These are phyloP conservation scores for Himalopsyche tibetana DNA, from an alignment of 2,888 invertebrate species.

Conservation along the genomic window DNA sequence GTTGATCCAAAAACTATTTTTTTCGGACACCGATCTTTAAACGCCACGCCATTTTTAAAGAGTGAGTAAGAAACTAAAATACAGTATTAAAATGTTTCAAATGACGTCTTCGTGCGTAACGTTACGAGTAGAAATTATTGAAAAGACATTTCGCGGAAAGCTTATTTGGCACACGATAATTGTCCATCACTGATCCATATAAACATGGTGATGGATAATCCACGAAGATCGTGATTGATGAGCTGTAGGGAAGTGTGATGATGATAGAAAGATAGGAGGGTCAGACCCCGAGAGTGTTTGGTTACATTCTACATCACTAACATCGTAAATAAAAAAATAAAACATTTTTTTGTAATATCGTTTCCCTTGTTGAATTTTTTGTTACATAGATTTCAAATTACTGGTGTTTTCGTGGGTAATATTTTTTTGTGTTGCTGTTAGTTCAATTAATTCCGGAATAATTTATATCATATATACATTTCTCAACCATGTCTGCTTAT, in stretches of 20 bases:
- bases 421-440: too few relatives aligned
- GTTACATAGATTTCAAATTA: neutral
- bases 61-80: too few relatives aligned
- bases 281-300: conserved; percentile 18
- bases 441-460: too few relatives aligned
- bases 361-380: neutral
- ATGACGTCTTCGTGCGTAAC: too few relatives aligned
- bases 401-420: neutral
- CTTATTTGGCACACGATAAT: neutral
- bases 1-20: too few relatives aligned
- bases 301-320: conserved; percentile 30
- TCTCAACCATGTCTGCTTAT: too few relatives aligned
- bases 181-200: neutral
- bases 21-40: too few relatives aligned
- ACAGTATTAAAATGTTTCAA: too few relatives aligned
- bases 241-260: conserved; percentile 27
- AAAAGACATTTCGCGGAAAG: too few relatives aligned
- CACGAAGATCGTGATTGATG: conserved; percentile 40
- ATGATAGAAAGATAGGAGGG: conserved; percentile 37
- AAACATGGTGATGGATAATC: conserved; percentile 35
- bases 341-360: neutral
- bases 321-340: conserved; percentile 24
- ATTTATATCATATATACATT: too few relatives aligned
- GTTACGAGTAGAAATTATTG: too few relatives aligned
- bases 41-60: too few relatives aligned